Percentiles rank a stretch among this genome's conserved stretches.
Evolutionary conservation across 1,140 invertebrate genomes (phyloP).

Genomic region (Pissodes strobi): DNA sequence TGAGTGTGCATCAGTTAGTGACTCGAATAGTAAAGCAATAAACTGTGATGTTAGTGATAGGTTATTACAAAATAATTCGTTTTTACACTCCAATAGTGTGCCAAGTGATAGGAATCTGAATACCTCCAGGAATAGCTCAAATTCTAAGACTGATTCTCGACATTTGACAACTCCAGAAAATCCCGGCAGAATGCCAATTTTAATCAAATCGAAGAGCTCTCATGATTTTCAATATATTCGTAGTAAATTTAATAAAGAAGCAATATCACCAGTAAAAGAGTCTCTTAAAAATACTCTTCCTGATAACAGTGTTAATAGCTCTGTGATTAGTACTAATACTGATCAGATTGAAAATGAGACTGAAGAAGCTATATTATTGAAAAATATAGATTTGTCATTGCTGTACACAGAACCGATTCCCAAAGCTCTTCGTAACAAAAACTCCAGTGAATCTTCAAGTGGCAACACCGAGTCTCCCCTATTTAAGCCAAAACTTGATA

Average conservation of each 20-base stretch:
- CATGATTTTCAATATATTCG: slow-evolving; percentile 42
- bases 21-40: background rate
- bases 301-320: slow-evolving; percentile 1
- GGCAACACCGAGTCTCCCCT: slow-evolving; percentile 9
- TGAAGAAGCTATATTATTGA: slow-evolving; percentile 2
- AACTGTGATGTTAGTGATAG: background rate
- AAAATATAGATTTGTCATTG: slow-evolving; percentile 39
- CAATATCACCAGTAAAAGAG: background rate
- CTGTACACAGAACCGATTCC: slow-evolving; percentile 54
- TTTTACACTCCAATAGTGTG: background rate
- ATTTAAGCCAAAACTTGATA: slow-evolving; percentile 28
- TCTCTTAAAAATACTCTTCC: no score
- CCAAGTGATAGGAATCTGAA: no score
- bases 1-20: background rate
- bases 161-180: background rate
- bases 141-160: slow-evolving; percentile 3
- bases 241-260: slow-evolving; percentile 33
- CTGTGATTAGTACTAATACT: no score
- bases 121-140: background rate
- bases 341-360: no score
- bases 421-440: slow-evolving; percentile 50
- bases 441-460: slow-evolving; percentile 7
- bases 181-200: slow-evolving; percentile 14
- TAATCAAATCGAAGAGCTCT: slow-evolving; percentile 45
- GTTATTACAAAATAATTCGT: background rate